A percentile compares a stretch with the other conserved stretches of the same genome.
Evolutionary conservation across 2,113 vertebrate genomes (phyloP).

Genomic region (Cinclus mexicanus): DNA sequence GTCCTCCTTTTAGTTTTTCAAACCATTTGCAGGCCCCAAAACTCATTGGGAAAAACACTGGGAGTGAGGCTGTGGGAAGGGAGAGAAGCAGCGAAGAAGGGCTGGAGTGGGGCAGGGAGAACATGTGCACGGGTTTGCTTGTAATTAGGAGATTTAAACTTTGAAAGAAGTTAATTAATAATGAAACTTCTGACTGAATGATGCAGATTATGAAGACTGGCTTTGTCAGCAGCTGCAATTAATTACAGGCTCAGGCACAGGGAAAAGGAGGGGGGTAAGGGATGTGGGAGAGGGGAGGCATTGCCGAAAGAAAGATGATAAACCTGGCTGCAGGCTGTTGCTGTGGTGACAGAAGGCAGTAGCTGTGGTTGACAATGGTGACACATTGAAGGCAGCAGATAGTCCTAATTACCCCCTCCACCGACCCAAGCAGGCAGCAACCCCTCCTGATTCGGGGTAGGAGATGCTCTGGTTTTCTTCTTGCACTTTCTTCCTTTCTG

Average conservation of each 20-base stretch:
- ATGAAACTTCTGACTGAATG: slow-evolving; percentile 65
- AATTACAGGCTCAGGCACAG: slow-evolving; percentile 72
- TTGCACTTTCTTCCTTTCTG: not conserved
- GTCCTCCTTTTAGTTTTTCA: not conserved
- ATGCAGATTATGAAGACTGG: slow-evolving; percentile 59
- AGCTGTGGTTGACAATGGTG: not conserved
- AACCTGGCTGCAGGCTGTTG: slow-evolving; percentile 65
- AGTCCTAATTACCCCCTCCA: slow-evolving; percentile 41
- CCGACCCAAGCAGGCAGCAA: not conserved
- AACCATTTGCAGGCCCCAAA: not conserved
- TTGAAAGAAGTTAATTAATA: slow-evolving; percentile 77
- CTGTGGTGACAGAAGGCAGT: slow-evolving; percentile 57
- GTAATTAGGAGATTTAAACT: slow-evolving; percentile 74
- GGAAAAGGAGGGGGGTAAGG: slow-evolving; percentile 24
- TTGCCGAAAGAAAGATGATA: slow-evolving; percentile 19
- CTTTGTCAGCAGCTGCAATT: slow-evolving; percentile 73
- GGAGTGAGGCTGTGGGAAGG: not conserved
- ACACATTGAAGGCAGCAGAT: slow-evolving; percentile 31
- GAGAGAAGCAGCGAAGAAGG: not conserved
- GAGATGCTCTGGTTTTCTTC: not conserved
- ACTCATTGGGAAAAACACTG: not conserved
- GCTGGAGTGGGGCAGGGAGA: not conserved
- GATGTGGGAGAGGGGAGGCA: not conserved
- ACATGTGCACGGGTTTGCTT: not conserved
- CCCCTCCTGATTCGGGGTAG: not conserved